These are phyloP conservation scores for Taphrorychus bicolor DNA, from an alignment of 2,888 invertebrate genomes.

Conservation along the genomic window DNA sequence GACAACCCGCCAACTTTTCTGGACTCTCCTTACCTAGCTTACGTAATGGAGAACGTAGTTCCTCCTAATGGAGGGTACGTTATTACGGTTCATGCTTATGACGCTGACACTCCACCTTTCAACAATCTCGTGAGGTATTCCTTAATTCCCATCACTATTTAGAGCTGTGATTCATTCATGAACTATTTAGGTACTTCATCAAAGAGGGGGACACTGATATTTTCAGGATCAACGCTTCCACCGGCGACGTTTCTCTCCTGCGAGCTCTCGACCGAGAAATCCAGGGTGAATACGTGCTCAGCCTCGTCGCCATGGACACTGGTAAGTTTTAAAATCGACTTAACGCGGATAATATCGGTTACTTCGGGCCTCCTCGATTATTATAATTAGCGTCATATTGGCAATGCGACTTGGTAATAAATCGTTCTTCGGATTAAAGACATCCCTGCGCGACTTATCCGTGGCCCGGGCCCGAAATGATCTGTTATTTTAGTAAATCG, in stretches of 20 bases:
- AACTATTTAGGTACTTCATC: constrained; percentile 78
- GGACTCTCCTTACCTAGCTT: constrained; percentile 92
- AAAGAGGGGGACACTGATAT: constrained; percentile 92
- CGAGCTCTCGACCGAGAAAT: constrained; percentile 84
- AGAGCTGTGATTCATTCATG: no score
- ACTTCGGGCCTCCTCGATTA: constrained; percentile 5
- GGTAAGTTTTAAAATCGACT: constrained; percentile 67
- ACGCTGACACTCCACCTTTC: constrained; percentile 90
- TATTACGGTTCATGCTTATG: constrained; percentile 84
- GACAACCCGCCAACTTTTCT: constrained; percentile 93
- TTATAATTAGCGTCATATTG: constrained; percentile 22
- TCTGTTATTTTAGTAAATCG: constrained; percentile 38
- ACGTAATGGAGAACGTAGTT: constrained; percentile 91
- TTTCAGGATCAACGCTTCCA: constrained; percentile 90
- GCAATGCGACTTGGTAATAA: constrained; percentile 7
- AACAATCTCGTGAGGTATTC: constrained; percentile 79
- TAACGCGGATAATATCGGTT: background rate
- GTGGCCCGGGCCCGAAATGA: constrained; percentile 20
- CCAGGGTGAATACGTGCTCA: constrained; percentile 83
- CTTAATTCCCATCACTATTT: constrained; percentile 1
- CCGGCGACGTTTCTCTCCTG: constrained; percentile 87
- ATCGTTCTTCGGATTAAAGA: background rate
- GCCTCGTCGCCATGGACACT: constrained; percentile 92
- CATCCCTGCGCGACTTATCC: background rate
- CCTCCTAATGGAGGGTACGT: constrained; percentile 79